Evolutionary conservation across 2,888 invertebrate species (phyloP), one percentile per base, ranked within the genome.

Genomic region (Notodromas monacha): DNA sequence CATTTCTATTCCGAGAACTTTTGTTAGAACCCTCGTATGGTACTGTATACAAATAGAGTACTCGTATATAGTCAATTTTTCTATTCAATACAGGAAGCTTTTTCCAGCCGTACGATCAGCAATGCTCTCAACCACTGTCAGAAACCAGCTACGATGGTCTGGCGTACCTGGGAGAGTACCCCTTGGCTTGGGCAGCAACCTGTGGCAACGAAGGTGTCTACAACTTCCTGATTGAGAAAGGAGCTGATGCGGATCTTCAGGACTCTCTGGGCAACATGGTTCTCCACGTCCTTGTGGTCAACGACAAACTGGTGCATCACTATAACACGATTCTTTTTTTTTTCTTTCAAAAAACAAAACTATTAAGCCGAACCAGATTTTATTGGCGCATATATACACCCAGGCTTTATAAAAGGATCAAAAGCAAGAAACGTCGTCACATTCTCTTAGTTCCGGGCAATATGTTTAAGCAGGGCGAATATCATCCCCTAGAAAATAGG

Each of bases 221-320:
- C 47, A 92, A 96, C 53, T 59, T 84, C 35, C 58, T 96, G 2
- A 54, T 89, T 31, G 81, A 86, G 41, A 65, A 65, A 29, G 84
- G 73, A 2, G 84, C 89, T 0, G 68, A 92, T 51, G 92, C 92
- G 0, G 84, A 96, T 48, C 58, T 66, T n/a, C 74, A 79, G 47
- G 92, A 96, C 48, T 65, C 73, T 0, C 89, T 84, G 44, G 96
- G 96, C 8, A 96, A 96, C 47, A 89, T 84, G 65, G 79, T 89
- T 37, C 57, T 96, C n/a, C 96, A 96, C 47, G 89, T 96, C 84
- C 81, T 92, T 21, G 92, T 96, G 26, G 86, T 96, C 35, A 72
- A 79, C 45, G 84, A 92, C 52, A 86, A 89, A 52, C 54, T 81
- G 57, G 86, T 84, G 10, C 10, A 28, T 8, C n/a, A 15, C n/a